phyloP scores from a whole-genome alignment of 2,888 invertebrate genomes.

The Apamea anceps region DNA sequence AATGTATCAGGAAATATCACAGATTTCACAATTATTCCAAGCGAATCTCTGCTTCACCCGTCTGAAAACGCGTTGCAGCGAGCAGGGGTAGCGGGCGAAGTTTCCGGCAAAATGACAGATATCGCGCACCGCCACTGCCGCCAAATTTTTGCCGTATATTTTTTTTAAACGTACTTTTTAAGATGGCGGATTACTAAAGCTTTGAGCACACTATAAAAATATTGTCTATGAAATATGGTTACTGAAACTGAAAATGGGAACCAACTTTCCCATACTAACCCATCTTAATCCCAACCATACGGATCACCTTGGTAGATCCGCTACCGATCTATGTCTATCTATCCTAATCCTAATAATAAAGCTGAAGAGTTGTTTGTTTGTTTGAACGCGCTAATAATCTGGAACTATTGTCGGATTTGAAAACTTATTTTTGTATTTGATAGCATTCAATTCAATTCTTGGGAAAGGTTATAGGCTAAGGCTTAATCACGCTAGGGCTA shows the following conservation, averaged over 20 bases:
- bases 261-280: not conserved
- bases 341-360: no score
- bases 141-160: conserved; percentile 73
- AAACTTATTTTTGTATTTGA: no score
- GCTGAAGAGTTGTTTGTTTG: no score
- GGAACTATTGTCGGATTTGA: no score
- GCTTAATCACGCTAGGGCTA: no score
- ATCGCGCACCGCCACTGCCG: conserved; percentile 75
- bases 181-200: conserved; percentile 26
- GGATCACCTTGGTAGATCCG: not conserved
- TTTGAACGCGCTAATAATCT: no score
- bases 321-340: no score
- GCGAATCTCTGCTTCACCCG: conserved; percentile 49
- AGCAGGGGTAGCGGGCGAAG: conserved; percentile 77
- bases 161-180: conserved; percentile 52
- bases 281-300: not conserved
- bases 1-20: conserved; percentile 53
- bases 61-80: conserved; percentile 65
- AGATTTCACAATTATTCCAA: conserved; percentile 54
- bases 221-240: conserved; percentile 45
- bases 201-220: conserved; percentile 13
- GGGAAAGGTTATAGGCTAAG: no score
- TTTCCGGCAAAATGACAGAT: conserved; percentile 87
- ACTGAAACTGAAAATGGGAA: not conserved
- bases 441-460: no score